Percentiles rank a stretch among this genome's conserved stretches.
Conservation (phyloP, 2,797 vertebrate species). For the Leptatherina wallacei region DNA sequence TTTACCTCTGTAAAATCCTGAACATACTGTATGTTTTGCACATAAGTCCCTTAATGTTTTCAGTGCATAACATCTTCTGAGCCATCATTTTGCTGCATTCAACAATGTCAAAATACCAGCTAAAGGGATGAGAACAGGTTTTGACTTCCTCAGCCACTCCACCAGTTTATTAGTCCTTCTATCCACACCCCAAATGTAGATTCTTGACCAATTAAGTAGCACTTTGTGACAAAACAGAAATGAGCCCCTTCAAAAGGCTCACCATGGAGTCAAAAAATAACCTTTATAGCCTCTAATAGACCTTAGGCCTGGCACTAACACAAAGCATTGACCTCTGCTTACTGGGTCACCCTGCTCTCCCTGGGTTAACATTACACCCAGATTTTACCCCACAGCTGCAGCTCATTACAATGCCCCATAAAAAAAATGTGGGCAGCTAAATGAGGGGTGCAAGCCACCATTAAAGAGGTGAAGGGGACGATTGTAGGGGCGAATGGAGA, state of each 20-base stretch:
- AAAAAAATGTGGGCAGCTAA: slow-evolving; percentile 86
- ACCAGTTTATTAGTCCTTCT: slow-evolving; percentile 86
- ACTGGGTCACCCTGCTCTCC: slow-evolving; percentile 83
- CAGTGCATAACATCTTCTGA: slow-evolving; percentile 16
- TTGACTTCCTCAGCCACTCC: slow-evolving; percentile 79
- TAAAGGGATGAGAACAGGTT: slow-evolving; percentile 60
- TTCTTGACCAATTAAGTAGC: slow-evolving; percentile 89
- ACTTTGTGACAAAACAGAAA: slow-evolving; percentile 89
- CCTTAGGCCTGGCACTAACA: slow-evolving; percentile 79
- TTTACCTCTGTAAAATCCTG: neutral
- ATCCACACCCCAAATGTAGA: slow-evolving; percentile 85
- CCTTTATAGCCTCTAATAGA: slow-evolving; percentile 86
- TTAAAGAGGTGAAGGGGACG: slow-evolving; percentile 79
- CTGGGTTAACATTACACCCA: slow-evolving; percentile 87
- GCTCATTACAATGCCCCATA: slow-evolving; percentile 89
- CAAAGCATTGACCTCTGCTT: slow-evolving; percentile 91
- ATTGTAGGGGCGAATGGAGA: slow-evolving; percentile 67
- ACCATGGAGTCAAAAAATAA: slow-evolving; percentile 86
- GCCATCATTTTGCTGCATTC: slow-evolving; percentile 35
- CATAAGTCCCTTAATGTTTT: neutral
- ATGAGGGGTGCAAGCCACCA: slow-evolving; percentile 74
- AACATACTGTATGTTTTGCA: neutral
- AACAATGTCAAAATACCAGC: slow-evolving; percentile 40
- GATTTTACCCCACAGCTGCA: slow-evolving; percentile 93
- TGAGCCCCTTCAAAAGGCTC: slow-evolving; percentile 85